Evolutionary conservation across 2,797 vertebrate genomes (phyloP).

Genomic region (Phataginus tricuspis): DNA sequence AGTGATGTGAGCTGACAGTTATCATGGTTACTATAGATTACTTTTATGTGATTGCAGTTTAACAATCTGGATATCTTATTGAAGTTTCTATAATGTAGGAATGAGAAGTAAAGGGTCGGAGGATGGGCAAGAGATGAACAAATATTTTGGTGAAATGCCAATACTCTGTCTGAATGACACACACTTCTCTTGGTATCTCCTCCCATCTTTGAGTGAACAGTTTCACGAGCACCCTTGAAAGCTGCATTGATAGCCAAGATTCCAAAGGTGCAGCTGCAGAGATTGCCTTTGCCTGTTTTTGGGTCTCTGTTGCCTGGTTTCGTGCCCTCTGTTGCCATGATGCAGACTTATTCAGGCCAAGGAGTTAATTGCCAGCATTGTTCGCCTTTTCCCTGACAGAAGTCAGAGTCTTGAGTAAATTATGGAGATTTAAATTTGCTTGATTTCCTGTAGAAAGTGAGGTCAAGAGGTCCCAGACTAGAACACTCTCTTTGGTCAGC

Average conservation of each 20-base stretch:
- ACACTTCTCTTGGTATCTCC: slow-evolving; percentile 11
- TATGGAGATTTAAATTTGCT: slow-evolving; percentile 87
- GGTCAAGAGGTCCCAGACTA: slow-evolving; percentile 91
- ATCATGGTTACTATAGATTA: fast-evolving
- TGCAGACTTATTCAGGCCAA: slow-evolving; percentile 83
- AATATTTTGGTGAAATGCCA: slow-evolving; percentile 57
- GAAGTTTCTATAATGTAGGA: slow-evolving; percentile 39
- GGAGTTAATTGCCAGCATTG: slow-evolving; percentile 84
- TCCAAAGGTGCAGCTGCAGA: not conserved
- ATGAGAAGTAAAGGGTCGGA: not conserved
- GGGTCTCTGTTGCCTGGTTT: slow-evolving; percentile 68
- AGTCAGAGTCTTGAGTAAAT: slow-evolving; percentile 87
- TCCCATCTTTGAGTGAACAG: slow-evolving; percentile 51
- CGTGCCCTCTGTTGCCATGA: slow-evolving; percentile 76
- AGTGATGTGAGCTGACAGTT: slow-evolving; percentile 47
- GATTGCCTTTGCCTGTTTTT: slow-evolving; percentile 27
- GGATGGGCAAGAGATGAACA: not conserved
- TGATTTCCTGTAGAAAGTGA: slow-evolving; percentile 89
- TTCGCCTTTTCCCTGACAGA: slow-evolving; percentile 83
- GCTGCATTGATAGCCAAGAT: not conserved
- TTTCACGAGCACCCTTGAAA: not conserved
- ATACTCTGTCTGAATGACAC: slow-evolving; percentile 69
- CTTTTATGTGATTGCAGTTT: slow-evolving; percentile 51
- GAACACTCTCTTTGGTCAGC: slow-evolving; percentile 86
- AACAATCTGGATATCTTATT: slow-evolving; percentile 72